Conservation (phyloP, 2,113 vertebrate genomes). For the Sturnus vulgaris region DNA sequence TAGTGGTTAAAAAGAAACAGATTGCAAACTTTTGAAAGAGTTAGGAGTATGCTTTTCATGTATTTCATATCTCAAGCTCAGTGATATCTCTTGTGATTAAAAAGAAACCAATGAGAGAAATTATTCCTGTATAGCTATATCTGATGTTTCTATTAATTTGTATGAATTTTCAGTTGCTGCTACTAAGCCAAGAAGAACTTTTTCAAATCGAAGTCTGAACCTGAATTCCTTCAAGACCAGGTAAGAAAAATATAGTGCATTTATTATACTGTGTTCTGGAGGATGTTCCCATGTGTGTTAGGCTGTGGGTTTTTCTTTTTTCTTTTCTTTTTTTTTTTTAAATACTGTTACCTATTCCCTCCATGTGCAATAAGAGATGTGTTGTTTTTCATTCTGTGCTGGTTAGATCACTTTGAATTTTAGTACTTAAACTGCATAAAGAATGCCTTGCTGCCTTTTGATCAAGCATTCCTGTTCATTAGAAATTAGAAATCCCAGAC, state of each 20-base stretch:
- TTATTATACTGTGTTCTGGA: background rate
- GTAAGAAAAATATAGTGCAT: background rate
- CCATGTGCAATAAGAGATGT: no score
- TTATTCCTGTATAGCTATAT: background rate
- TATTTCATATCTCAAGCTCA: background rate
- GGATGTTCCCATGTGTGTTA: background rate
- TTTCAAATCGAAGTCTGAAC: background rate
- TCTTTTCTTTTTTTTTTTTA: no score
- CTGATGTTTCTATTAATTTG: background rate
- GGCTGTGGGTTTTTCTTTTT: no score
- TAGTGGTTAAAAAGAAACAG: background rate
- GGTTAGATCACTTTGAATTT: no score
- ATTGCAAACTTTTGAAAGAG: background rate
- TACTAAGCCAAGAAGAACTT: background rate
- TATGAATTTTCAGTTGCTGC: background rate
- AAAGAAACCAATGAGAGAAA: background rate
- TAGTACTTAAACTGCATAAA: no score
- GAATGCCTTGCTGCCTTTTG: no score
- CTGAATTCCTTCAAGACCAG: background rate
- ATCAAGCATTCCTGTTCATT: no score
- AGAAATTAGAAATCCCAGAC: no score
- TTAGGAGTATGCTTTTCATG: background rate
- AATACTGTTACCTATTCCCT: no score
- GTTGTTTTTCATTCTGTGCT: no score
- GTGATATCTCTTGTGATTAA: background rate